These are phyloP conservation scores for Acanthopagrus latus DNA, from an alignment of 2,797 vertebrate species.

Conservation along the genomic window DNA sequence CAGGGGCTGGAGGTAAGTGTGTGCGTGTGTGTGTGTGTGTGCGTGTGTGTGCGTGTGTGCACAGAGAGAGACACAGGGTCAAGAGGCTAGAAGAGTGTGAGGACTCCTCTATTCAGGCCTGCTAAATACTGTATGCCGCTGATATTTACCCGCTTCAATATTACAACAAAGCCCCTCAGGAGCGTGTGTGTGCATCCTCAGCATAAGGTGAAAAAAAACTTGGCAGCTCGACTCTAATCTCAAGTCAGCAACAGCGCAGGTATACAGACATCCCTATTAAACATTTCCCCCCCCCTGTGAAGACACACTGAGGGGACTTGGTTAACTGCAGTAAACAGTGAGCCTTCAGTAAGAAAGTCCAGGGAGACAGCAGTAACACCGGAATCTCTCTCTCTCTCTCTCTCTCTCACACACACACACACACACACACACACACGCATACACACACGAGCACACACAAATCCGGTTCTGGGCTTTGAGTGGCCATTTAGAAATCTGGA, in stretches of 20 bases:
- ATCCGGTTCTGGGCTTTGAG: slow-evolving; percentile 70
- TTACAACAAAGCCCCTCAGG: slow-evolving; percentile 57
- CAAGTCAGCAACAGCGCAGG: slow-evolving; percentile 42
- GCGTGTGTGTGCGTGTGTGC: slow-evolving; percentile 19
- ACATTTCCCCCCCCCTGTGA: slow-evolving; percentile 39
- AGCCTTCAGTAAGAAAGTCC: slow-evolving; percentile 67
- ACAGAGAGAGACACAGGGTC: slow-evolving; percentile 56
- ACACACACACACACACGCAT: slow-evolving; percentile 25
- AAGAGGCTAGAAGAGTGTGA: slow-evolving; percentile 59
- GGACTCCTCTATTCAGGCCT: slow-evolving; percentile 62
- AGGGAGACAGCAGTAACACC: slow-evolving; percentile 47
- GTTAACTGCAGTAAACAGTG: slow-evolving; percentile 56
- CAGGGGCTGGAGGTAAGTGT: slow-evolving; percentile 54
- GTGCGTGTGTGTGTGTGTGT: slow-evolving; percentile 38
- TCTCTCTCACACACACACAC: slow-evolving; percentile 20
- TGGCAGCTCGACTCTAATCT: slow-evolving; percentile 45
- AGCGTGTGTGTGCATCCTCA: slow-evolving; percentile 17
- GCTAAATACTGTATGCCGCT: slow-evolving; percentile 71
- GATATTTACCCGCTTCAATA: slow-evolving; percentile 70
- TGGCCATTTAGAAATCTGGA: slow-evolving; percentile 83
- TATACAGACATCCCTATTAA: slow-evolving; percentile 62
- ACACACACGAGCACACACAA: slow-evolving; percentile 31
- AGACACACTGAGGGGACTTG: slow-evolving; percentile 37
- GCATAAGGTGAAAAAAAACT: slow-evolving; percentile 41
- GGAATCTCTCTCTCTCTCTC: background rate